phyloP scores from a whole-genome alignment of 2,888 invertebrate genomes.

The Drosophila histrio region DNA sequence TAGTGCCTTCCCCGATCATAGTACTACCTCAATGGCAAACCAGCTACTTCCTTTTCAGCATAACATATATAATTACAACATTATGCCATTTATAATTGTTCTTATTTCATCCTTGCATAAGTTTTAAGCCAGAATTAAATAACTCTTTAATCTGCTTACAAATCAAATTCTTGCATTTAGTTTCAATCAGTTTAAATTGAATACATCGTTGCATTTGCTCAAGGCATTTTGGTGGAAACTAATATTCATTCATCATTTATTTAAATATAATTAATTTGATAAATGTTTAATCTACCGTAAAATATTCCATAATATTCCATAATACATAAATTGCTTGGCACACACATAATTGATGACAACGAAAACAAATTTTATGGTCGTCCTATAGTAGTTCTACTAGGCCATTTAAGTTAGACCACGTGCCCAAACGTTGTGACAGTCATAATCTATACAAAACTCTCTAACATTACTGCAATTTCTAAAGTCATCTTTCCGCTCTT shows the following conservation, averaged over 20 bases:
- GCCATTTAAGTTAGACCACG: slow-evolving; percentile 5
- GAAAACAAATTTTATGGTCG: slow-evolving; percentile 1
- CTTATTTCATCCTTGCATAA: background rate
- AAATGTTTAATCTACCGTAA: background rate
- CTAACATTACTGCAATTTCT: slow-evolving; percentile 4
- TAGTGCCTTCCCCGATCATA: too few relatives aligned
- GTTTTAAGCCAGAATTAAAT: background rate
- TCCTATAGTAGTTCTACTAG: slow-evolving; percentile 4
- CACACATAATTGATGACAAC: slow-evolving; percentile 22
- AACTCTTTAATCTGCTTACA: background rate
- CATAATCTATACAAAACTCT: slow-evolving; percentile 22
- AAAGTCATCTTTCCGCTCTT: slow-evolving; percentile 23
- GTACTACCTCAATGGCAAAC: too few relatives aligned
- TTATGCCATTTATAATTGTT: too few relatives aligned
- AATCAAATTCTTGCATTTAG: too few relatives aligned
- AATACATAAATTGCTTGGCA: background rate
- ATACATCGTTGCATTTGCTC: background rate
- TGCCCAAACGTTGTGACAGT: slow-evolving; percentile 6
- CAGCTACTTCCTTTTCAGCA: too few relatives aligned
- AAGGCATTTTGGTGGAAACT: background rate
- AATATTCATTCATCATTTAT: background rate
- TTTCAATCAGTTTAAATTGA: background rate
- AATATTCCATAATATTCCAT: background rate
- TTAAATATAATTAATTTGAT: slow-evolving; percentile 9
- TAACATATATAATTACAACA: too few relatives aligned